These are phyloP conservation scores for Oeneis ivallda DNA, from an alignment of 2,888 invertebrate species.

Conservation along the genomic window DNA sequence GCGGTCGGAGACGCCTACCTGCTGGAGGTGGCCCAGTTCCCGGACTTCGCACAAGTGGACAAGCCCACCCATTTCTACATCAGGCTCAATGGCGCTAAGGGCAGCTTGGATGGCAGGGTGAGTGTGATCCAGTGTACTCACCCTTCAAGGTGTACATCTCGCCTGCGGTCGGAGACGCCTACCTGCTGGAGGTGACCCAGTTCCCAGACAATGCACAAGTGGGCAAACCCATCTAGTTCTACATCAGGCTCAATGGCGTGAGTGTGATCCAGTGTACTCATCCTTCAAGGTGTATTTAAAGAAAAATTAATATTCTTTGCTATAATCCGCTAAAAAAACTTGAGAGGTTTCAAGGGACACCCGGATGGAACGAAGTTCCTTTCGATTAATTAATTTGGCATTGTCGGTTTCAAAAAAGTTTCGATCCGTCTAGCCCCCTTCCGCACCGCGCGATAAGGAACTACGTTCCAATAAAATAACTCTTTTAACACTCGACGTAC, in stretches of 20 bases:
- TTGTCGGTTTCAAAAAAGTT: too few species aligned
- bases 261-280: constrained; percentile 44
- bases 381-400: too few species aligned
- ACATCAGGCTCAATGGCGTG: constrained; percentile 96
- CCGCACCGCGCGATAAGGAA: too few species aligned
- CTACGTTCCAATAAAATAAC: too few species aligned
- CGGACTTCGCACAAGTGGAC: constrained; percentile 88
- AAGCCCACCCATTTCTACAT: constrained; percentile 98
- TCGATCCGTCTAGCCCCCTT: too few species aligned
- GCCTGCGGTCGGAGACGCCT: constrained; percentile 96
- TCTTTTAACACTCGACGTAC: too few species aligned
- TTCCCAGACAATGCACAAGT: constrained; percentile 92
- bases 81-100: constrained; percentile 96
- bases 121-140: constrained; percentile 81
- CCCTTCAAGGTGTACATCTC: constrained; percentile 98
- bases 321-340: too few species aligned
- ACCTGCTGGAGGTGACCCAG: constrained; percentile 94
- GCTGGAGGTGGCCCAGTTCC: constrained; percentile 95
- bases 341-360: too few species aligned
- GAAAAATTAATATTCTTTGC: too few species aligned
- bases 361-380: too few species aligned
- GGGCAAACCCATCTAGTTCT: constrained; percentile 95
- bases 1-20: constrained; percentile 97
- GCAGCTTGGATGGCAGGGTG: constrained; percentile 91
- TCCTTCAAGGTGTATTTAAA: background rate